Percentiles rank a stretch among this genome's conserved stretches.
phyloP scores from a whole-genome alignment of 2,888 invertebrate genomes.

The Neoaliturus tenellus region DNA sequence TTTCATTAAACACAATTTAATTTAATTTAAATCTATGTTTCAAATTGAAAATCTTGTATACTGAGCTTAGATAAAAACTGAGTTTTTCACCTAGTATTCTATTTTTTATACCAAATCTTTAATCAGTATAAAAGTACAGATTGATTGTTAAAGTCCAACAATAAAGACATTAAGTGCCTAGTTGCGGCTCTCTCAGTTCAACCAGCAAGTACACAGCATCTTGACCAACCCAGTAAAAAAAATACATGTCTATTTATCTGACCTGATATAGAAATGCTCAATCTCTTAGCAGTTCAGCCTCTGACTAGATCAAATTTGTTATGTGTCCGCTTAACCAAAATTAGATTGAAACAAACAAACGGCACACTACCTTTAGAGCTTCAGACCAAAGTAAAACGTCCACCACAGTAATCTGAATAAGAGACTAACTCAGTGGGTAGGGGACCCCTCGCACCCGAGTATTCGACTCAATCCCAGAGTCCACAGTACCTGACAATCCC shows the following conservation, averaged over 20 bases:
- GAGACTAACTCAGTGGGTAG: constrained; percentile 1
- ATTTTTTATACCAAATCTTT: too few relatives aligned
- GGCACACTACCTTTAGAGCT: constrained; percentile 12
- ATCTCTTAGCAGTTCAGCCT: neutral
- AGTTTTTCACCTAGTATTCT: too few relatives aligned
- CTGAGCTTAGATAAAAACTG: too few relatives aligned
- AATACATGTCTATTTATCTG: constrained; percentile 4
- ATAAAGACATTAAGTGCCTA: too few relatives aligned
- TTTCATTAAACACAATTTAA: too few relatives aligned
- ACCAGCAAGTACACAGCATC: too few relatives aligned
- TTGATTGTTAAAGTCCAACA: too few relatives aligned
- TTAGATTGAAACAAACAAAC: neutral
- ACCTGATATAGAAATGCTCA: constrained; percentile 33
- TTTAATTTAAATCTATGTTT: too few relatives aligned
- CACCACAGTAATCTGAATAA: neutral
- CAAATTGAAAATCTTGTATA: too few relatives aligned
- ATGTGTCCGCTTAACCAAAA: neutral
- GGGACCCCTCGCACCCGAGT: neutral
- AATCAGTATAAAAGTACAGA: too few relatives aligned
- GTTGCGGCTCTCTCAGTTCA: too few relatives aligned
- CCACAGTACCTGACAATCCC: constrained; percentile 54
- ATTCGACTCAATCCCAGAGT: constrained; percentile 43
- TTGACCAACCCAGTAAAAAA: neutral
- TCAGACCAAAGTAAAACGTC: neutral
- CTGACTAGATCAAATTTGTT: neutral